Evolutionary conservation across 2,113 vertebrate genomes (phyloP).

Genomic region (Pogonocichla stellata): DNA sequence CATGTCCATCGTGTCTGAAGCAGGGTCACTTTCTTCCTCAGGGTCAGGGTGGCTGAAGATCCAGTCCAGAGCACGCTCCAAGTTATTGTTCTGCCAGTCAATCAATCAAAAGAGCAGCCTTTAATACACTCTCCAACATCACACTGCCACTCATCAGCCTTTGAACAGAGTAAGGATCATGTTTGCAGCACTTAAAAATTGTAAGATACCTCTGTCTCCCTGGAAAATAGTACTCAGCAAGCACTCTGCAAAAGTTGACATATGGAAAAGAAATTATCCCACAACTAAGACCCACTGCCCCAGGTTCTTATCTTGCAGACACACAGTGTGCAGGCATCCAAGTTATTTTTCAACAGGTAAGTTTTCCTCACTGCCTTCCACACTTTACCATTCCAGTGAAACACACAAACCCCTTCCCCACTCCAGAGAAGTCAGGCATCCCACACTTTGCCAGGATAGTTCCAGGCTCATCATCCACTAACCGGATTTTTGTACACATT

Average conservation of each 20-base stretch:
- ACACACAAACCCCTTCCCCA: background rate
- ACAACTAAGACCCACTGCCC: background rate
- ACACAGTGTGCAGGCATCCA: background rate
- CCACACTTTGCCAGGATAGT: background rate
- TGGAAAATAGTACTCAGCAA: background rate
- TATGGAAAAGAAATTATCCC: background rate
- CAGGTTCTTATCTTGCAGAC: background rate
- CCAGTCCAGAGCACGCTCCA: conserved; percentile 95
- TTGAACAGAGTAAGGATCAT: background rate
- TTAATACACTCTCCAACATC: background rate
- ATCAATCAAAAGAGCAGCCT: background rate
- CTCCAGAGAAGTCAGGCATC: background rate
- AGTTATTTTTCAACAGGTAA: background rate
- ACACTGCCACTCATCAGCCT: background rate
- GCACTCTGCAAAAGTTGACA: background rate
- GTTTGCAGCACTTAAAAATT: background rate
- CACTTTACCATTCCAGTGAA: background rate
- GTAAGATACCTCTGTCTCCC: background rate
- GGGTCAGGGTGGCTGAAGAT: conserved; percentile 91
- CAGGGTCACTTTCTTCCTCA: conserved; percentile 82
- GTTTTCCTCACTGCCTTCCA: background rate
- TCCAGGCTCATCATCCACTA: background rate
- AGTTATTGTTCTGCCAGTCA: conserved; percentile 87
- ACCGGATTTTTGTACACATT: background rate
- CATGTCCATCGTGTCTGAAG: conserved; percentile 79